phyloP scores from a whole-genome alignment of 2,888 invertebrate species.

The Epinotia ramella region DNA sequence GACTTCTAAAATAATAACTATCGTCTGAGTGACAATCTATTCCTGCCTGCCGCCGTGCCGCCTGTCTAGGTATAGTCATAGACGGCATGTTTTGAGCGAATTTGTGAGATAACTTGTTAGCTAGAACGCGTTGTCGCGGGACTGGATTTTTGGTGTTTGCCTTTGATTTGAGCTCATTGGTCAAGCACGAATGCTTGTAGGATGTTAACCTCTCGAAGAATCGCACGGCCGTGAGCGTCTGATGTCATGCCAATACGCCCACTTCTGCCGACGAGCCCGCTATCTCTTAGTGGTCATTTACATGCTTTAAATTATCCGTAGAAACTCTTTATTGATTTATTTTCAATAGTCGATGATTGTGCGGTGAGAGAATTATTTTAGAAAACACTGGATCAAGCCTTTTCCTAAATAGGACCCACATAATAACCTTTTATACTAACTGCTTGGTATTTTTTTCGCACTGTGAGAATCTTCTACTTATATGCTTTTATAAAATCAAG shows the following conservation, averaged over 20 bases:
- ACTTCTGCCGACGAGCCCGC: slow-evolving; percentile 52
- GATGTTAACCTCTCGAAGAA: slow-evolving; percentile 73
- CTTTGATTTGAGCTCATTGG: slow-evolving; percentile 63
- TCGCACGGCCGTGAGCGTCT: slow-evolving; percentile 56
- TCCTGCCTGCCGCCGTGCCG: no score
- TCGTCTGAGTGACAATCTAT: background rate
- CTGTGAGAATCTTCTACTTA: background rate
- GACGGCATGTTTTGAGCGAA: slow-evolving; percentile 21
- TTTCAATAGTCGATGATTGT: slow-evolving; percentile 20
- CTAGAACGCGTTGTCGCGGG: slow-evolving; percentile 49
- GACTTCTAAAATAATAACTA: background rate
- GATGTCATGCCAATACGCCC: slow-evolving; percentile 72
- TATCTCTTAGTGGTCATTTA: slow-evolving; percentile 55
- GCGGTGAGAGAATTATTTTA: slow-evolving; percentile 20
- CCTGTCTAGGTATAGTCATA: no score
- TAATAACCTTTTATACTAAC: no score
- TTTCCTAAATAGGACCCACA: slow-evolving; percentile 14
- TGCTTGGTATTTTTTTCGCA: no score
- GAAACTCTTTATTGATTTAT: slow-evolving; percentile 37
- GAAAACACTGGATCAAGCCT: slow-evolving; percentile 29
- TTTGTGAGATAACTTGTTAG: slow-evolving; percentile 37
- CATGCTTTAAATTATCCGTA: slow-evolving; percentile 47
- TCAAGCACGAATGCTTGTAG: slow-evolving; percentile 65
- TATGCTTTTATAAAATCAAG: background rate
- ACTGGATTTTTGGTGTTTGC: slow-evolving; percentile 67